Base-by-base conservation (phyloP, 2,797 vertebrate species). In the Dallia pectoralis region DNA sequence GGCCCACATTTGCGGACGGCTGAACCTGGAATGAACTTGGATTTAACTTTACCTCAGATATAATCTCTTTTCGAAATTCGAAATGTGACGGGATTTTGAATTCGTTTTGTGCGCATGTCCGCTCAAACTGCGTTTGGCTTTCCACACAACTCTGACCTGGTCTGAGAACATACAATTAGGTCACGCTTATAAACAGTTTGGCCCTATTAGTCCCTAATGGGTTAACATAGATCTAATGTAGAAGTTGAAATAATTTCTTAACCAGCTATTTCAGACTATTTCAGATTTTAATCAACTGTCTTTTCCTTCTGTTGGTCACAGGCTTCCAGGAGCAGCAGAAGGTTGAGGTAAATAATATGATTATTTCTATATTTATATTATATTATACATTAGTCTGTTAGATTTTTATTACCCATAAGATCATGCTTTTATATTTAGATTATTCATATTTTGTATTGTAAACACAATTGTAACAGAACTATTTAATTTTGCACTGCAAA, bases 281-380 rank as follows among this genome's bases (percentile, higher is more conserved):
- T 27, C 48, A 51, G 6, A 70, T 59, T 61, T 36, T 19, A 70
- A 70, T 67, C 33, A 44, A 36, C 49, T 25, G 7, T 15, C 59
- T 59, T 4, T 81, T 78, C 71, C 27, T n/a, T 59, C 4, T 56
- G 73, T 72, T 62, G 32, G 22, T 71, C 59, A 15, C 85, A 94
- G 93, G 87, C 12, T 87, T 82, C 86, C 81, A 87, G 70, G 87
- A 86, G 0, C 29, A 86, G 0, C 29, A 85, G 70, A 80, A 86
- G 53, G 89, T 89, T 83, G 87, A 90, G 93, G 93, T 94, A 91
- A 90, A 83, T 81, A 84, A 56, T 25, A 49, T 49, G 4, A 25
- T 22, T 1, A 56, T 56, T 19, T 19, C 7, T 51, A 51, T 19
- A n/a, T n/a, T n/a, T 40, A 40, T 40, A 9, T 40, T 40, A 40